These are phyloP conservation scores for Calliphora vicina DNA, from an alignment of 1,140 invertebrate species.

Conservation along the genomic window DNA sequence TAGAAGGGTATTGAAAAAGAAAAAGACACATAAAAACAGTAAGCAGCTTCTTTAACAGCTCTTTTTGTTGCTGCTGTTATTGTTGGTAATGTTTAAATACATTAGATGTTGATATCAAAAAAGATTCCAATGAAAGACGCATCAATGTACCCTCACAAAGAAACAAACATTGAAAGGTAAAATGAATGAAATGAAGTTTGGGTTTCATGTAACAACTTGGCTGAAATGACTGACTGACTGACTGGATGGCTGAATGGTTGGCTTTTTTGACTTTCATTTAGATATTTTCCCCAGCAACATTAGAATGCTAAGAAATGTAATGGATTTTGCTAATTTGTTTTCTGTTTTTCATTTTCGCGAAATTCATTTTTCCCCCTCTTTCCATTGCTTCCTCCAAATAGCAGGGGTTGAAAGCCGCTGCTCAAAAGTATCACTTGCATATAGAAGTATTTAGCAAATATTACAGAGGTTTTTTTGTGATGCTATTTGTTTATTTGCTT, in stretches of 20 bases:
- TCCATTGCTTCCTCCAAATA: neutral
- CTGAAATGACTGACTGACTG: neutral
- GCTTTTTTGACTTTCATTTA: neutral
- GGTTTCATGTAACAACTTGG: neutral
- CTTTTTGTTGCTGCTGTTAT: neutral
- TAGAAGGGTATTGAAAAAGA: too few relatives aligned
- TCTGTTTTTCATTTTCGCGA: constrained; percentile 20
- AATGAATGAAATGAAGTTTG: neutral
- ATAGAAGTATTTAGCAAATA: neutral
- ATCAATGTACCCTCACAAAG: neutral
- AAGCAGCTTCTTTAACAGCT: neutral
- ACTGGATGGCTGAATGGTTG: neutral
- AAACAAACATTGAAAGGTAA: neutral
- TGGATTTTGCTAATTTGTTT: constrained; percentile 33
- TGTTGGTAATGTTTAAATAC: neutral
- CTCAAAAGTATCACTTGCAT: neutral
- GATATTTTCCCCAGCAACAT: neutral
- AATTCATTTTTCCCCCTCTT: neutral
- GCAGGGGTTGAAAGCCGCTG: neutral
- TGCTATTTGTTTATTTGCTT: neutral
- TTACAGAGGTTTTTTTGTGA: neutral
- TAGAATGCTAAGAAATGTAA: constrained; percentile 17
- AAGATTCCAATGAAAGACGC: neutral
- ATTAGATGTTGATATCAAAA: neutral
- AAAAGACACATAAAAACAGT: neutral